Evolutionary conservation across 2,113 vertebrate genomes (phyloP).

Genomic region (Aegotheles bennettii): DNA sequence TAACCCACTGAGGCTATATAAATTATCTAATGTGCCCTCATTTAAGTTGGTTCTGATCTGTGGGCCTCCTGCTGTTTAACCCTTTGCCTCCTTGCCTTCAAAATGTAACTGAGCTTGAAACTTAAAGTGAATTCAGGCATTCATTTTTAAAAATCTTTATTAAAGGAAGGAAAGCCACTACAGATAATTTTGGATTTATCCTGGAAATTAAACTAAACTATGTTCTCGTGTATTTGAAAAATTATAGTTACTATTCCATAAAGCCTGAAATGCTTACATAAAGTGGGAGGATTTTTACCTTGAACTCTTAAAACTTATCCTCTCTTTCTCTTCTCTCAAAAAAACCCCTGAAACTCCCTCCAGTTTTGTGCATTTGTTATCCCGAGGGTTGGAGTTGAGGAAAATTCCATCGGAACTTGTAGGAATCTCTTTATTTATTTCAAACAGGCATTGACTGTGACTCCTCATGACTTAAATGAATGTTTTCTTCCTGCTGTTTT

Average conservation of each 20-base stretch:
- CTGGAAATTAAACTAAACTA: neutral
- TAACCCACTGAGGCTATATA: neutral
- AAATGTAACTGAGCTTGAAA: neutral
- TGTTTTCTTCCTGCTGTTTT: neutral
- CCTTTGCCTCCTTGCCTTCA: neutral
- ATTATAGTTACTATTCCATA: neutral
- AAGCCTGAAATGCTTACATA: neutral
- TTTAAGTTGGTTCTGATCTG: neutral
- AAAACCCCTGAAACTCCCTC: neutral
- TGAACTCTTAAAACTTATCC: neutral
- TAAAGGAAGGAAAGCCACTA: neutral
- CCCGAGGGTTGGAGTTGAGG: neutral
- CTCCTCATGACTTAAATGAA: neutral
- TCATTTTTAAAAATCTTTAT: neutral
- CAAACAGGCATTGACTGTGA: neutral
- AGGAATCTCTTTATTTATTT: neutral
- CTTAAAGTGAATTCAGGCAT: neutral
- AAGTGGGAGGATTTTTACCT: neutral
- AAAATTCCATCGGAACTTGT: neutral
- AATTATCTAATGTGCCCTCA: neutral
- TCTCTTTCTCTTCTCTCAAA: neutral
- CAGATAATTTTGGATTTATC: neutral
- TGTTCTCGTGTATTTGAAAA: neutral
- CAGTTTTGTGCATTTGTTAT: neutral
- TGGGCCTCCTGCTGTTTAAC: neutral